Evolutionary conservation across 2,797 vertebrate species (phyloP), one percentile per base, ranked within the genome.

Genomic region (Diceros bicornis): DNA sequence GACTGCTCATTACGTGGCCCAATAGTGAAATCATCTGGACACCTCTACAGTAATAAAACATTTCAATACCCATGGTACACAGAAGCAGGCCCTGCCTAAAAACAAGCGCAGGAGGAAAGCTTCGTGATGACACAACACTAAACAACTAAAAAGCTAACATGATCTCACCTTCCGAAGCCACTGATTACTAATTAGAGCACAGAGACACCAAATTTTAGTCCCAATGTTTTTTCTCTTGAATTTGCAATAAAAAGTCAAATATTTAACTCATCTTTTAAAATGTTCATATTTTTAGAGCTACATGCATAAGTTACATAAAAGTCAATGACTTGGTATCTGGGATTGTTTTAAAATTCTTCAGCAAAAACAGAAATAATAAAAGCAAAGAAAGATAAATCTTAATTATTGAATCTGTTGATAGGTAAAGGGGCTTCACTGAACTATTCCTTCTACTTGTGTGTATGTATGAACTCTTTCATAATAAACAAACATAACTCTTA

Each of bases 301-400:
- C 13, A 71, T 20, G 2, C 5, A 55, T 10, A 94, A 87, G 23
- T 57, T 74, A 92, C 41, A 20, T 37, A 61, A 52, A 23, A 32
- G 18, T 77, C 64, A 69, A 94, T 27, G 66, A 90, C 17, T 55
- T 23, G 25, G 44, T n/a, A 74, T 29, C 62, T 74, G 34, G 7
- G 23, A 89, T 20, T 86, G 44, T 13, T 86, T 94, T 78, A 94
- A 93, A 97, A 66, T 68, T 88, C 29, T 88, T 86, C 41, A 91
- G 61, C 32, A 78, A 61, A 95, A 97, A 71, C 7, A 93, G 18
- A 34, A 27, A 89, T 71, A 69, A 13, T 74, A 32, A 87, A n/a
- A 64, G 18, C 29, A n/a, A 85, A 61, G 64, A n/a, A 75, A 37
- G n/a, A 41, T n/a, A 55, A 78, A 59, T 57, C 12, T 94, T 95